These are phyloP conservation scores for Phyllostomus hastatus DNA, from an alignment of 2,113 vertebrate genomes.

Conservation along the genomic window DNA sequence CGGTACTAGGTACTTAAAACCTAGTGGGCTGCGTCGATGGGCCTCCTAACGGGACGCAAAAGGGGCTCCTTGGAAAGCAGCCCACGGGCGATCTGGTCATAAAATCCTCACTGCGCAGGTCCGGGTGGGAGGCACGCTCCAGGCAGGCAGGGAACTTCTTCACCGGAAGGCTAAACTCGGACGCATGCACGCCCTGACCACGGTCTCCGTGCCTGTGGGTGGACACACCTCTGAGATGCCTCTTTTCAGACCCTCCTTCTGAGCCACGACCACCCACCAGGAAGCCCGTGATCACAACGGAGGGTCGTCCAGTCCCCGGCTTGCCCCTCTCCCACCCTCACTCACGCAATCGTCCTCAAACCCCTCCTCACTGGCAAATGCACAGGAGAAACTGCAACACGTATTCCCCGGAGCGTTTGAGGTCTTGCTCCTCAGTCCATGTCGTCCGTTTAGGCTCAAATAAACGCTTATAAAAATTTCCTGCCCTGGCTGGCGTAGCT, in stretches of 20 bases:
- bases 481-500: too few relatives aligned
- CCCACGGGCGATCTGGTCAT: background rate
- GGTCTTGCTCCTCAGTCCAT: background rate
- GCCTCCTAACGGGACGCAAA: background rate
- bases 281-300: background rate
- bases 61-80: background rate
- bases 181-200: background rate
- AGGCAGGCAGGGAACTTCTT: rapidly evolving
- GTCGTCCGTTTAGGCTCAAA: background rate
- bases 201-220: background rate
- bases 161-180: background rate
- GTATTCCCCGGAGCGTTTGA: background rate
- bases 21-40: background rate
- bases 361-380: background rate
- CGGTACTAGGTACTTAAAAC: background rate
- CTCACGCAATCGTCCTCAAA: too few relatives aligned
- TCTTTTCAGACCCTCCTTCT: background rate
- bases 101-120: background rate
- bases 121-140: background rate
- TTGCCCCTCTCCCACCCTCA: background rate
- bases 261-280: background rate
- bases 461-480: background rate
- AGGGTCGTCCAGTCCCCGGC: background rate
- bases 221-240: background rate
- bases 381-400: background rate